Evolutionary conservation across 1,140 invertebrate species (phyloP), one percentile per base, ranked within the genome.

Genomic region (Pissodes strobi): DNA sequence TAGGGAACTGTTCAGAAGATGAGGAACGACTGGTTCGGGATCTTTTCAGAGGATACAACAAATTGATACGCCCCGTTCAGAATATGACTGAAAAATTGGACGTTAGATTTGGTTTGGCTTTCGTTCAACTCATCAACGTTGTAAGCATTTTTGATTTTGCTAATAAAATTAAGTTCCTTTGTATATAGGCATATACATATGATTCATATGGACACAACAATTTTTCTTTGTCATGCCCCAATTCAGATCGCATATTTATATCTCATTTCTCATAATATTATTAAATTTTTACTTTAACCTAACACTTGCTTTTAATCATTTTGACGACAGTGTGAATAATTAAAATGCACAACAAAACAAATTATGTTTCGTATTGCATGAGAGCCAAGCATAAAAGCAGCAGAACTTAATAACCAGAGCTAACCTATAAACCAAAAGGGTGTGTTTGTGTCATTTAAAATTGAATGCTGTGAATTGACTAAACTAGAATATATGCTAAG

Each of bases 101-200:
- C 79, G 95, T 99, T 64, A 85, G 90, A 75, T 99, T 99, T 81
- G 95, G 94, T 64, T 86, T 99, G 51, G 95, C 96, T 65, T 95
- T 99, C 78, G 95, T 99, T 69, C 96, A 99, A 82, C 88, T 99
- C 64, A 99, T 99, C 81, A 98, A 97, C 80, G 94, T 99, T 83
- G 97, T 99, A 86, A 89, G 93, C 87, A 70, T n/a, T n/a, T 8
- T 56, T n/a, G n/a, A n/a, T n/a, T n/a, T n/a, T n/a, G n/a, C n/a
- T n/a, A n/a, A n/a, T n/a, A n/a, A n/a, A n/a, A n/a, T n/a, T n/a
- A n/a, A n/a, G n/a, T n/a, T n/a, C n/a, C n/a, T n/a, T n/a, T n/a
- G n/a, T n/a, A n/a, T n/a, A n/a, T n/a, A n/a, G n/a, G n/a, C n/a
- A n/a, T n/a, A n/a, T n/a, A n/a, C n/a, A n/a, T n/a, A n/a, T n/a